These are phyloP conservation scores for Polyodon spathula DNA, from an alignment of 2,113 vertebrate species.

Conservation along the genomic window DNA sequence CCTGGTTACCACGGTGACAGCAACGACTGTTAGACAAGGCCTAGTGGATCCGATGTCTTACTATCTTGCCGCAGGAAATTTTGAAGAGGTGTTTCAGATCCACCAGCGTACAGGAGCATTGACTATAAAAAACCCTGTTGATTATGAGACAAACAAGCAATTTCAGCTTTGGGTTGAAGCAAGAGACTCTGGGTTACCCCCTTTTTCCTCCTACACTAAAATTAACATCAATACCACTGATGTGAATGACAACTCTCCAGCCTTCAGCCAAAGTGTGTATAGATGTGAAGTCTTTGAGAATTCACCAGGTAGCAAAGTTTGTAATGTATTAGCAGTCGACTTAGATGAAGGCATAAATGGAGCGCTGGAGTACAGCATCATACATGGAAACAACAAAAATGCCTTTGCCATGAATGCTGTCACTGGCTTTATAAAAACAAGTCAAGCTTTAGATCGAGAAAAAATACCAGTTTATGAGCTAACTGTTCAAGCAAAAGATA, in stretches of 20 bases:
- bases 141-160: conserved; percentile 49
- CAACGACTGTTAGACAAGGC: conserved; percentile 30
- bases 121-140: conserved; percentile 42
- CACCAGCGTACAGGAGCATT: conserved; percentile 39
- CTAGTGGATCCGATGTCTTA: conserved; percentile 38
- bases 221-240: conserved; percentile 46
- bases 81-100: conserved; percentile 45
- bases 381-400: conserved; percentile 32
- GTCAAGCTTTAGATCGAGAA: conserved; percentile 51
- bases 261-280: conserved; percentile 48
- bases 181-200: conserved; percentile 52
- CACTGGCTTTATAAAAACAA: conserved; percentile 44
- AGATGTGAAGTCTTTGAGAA: conserved; percentile 55
- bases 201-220: conserved; percentile 54
- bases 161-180: conserved; percentile 51
- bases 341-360: conserved; percentile 44
- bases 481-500: conserved; percentile 46
- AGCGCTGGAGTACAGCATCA: conserved; percentile 45
- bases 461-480: conserved; percentile 38
- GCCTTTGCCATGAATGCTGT: conserved; percentile 46
- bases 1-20: conserved; percentile 36
- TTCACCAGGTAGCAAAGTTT: conserved; percentile 34
- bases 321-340: conserved; percentile 49
- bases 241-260: conserved; percentile 53
- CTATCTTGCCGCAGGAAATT: conserved; percentile 51